Conservation (phyloP, 2,797 vertebrate species). For the Oreonectes daqikongensis region DNA sequence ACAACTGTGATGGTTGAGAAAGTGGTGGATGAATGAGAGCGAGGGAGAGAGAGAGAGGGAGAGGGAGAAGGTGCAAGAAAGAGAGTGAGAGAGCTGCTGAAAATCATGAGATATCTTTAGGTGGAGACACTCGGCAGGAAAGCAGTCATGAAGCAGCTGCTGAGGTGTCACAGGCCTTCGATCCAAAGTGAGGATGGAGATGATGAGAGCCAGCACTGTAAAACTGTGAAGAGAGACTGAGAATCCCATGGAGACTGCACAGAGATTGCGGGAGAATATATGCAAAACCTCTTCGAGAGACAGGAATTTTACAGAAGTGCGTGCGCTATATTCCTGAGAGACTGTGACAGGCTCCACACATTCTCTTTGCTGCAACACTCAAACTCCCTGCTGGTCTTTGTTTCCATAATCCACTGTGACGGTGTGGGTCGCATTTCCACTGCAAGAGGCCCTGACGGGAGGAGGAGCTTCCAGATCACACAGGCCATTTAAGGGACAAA, state of each 20-base stretch:
- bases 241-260: slow-evolving; percentile 25
- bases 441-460: slow-evolving; percentile 39
- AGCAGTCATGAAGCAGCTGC: slow-evolving; percentile 32
- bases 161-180: slow-evolving; percentile 12
- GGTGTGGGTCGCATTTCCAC: slow-evolving; percentile 53
- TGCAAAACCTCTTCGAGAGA: slow-evolving; percentile 72
- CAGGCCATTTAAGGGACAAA: slow-evolving; percentile 41
- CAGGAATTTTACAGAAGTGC: slow-evolving; percentile 62
- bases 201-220: background rate
- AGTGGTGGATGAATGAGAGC: background rate
- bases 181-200: slow-evolving; percentile 10
- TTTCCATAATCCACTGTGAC: slow-evolving; percentile 78
- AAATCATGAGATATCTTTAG: slow-evolving; percentile 44
- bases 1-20: background rate
- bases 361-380: slow-evolving; percentile 71
- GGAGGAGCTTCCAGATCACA: slow-evolving; percentile 41
- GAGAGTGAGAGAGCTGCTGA: slow-evolving; percentile 54
- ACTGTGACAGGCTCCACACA: slow-evolving; percentile 78
- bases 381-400: slow-evolving; percentile 79
- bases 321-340: slow-evolving; percentile 63
- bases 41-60: no score
- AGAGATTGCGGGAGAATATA: slow-evolving; percentile 61
- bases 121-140: slow-evolving; percentile 11
- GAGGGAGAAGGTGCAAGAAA: slow-evolving; percentile 40
- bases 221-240: slow-evolving; percentile 8